Base-by-base conservation (phyloP, 2,888 invertebrate genomes). In the Neria commutata region DNA sequence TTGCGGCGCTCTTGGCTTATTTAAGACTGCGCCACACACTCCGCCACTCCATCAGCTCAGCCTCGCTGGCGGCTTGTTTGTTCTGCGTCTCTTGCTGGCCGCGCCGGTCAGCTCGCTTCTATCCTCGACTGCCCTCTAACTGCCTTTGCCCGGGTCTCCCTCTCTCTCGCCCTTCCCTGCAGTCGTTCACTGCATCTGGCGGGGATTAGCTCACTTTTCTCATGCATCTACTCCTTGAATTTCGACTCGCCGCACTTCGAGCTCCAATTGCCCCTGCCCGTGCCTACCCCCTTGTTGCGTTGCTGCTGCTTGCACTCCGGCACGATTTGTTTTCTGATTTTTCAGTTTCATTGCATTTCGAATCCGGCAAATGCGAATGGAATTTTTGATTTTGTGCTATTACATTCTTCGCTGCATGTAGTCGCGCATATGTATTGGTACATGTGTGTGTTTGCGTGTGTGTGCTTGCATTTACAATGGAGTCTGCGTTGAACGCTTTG, bases 311-410 rank as follows among this genome's bases (percentile, higher is more conserved):
- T 11, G 11, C 11, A 8, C 29, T 8, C 8, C 37, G 37, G 37
- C n/a, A 5, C 37, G 37, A n/a, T 14, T 37, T 37, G 37, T 37
- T 37, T 37, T 14, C 37, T n/a, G 6, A n/a, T 11, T 37, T 37
- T 37, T 37, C 37, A 37, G 37, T 37, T 37, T 37, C 37, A 14
- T 14, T 37, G 37, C 37, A 37, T 37, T 37, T n/a, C n/a, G 34
- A 37, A 67, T 65, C 70, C 51, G 40, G 49, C 23, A 66, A 70
- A 73, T 73, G 74, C 71, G 73, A 70, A 74, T 69, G 74, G 73
- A 73, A 75, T 73, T 75, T 74, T 71, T 73, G 75, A 73, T 73
- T 75, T 74, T 25, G 8, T 48, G 29, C 29, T 11, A 5, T 29
- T 5, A 11, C 11, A 29, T 29, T 5, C 11, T 29, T 8, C 6